phyloP scores from a whole-genome alignment of 2,888 invertebrate species.

The Brassicogethes aeneus region DNA sequence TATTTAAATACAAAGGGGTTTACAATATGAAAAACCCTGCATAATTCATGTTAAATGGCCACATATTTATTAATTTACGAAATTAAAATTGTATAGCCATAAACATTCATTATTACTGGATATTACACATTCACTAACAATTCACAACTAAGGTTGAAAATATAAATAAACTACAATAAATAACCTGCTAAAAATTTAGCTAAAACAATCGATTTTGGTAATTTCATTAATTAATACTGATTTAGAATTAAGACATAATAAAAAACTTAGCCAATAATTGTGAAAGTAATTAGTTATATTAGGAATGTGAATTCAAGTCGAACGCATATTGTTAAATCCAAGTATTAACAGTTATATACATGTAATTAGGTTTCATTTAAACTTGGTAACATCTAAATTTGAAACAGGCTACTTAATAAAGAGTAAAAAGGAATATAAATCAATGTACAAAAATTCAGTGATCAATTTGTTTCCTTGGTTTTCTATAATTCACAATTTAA shows the following conservation, averaged over 20 bases:
- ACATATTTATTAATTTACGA: slow-evolving; percentile 27
- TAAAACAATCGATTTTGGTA: slow-evolving; percentile 13
- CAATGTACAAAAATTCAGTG: slow-evolving; percentile 6
- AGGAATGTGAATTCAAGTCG: too few species aligned
- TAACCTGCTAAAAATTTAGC: slow-evolving; percentile 30
- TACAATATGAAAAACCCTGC: slow-evolving; percentile 35
- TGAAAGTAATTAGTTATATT: too few species aligned
- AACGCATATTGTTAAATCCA: too few species aligned
- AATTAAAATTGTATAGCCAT: slow-evolving; percentile 29
- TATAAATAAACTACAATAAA: slow-evolving; percentile 27
- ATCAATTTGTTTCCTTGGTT: slow-evolving; percentile 3
- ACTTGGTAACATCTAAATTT: too few species aligned
- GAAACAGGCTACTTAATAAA: slow-evolving; percentile 25
- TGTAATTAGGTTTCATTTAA: too few species aligned
- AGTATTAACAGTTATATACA: too few species aligned
- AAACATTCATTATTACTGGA: slow-evolving; percentile 29
- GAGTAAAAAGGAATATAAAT: slow-evolving; percentile 11
- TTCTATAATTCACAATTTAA: background rate
- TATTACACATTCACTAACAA: slow-evolving; percentile 30
- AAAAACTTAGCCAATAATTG: too few species aligned
- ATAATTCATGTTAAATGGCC: slow-evolving; percentile 31
- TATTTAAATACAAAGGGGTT: slow-evolving; percentile 41
- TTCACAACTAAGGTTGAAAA: slow-evolving; percentile 30
- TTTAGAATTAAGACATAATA: slow-evolving; percentile 7
- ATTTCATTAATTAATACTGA: slow-evolving; percentile 13